A percentile compares a stretch with the other conserved stretches of the same genome.
phyloP scores from a whole-genome alignment of 2,797 vertebrate species.

The Echeneis naucrates region DNA sequence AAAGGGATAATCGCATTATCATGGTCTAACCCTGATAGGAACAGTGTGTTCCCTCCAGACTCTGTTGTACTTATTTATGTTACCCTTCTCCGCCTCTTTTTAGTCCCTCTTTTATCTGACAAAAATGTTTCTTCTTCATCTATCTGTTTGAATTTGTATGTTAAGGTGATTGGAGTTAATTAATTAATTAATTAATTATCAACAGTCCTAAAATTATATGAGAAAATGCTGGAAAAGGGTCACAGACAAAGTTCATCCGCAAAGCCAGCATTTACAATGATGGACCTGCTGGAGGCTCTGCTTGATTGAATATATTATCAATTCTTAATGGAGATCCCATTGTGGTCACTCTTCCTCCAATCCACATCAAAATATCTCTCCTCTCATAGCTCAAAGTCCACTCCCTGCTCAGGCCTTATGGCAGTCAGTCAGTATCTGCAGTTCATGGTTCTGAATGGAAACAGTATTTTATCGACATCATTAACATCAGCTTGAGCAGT shows the following conservation, averaged over 20 bases:
- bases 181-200: too few species aligned
- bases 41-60: slow-evolving; percentile 63
- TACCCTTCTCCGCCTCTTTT: slow-evolving; percentile 1
- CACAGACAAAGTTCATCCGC: background rate
- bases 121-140: background rate
- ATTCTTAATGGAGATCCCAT: slow-evolving; percentile 11
- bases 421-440: slow-evolving; percentile 43
- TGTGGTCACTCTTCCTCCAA: slow-evolving; percentile 1
- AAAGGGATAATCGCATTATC: background rate
- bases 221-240: background rate
- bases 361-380: slow-evolving; percentile 45
- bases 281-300: slow-evolving; percentile 14
- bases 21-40: slow-evolving; percentile 16
- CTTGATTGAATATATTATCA: slow-evolving; percentile 6
- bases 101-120: background rate
- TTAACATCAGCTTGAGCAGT: too few species aligned
- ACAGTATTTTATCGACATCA: too few species aligned
- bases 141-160: background rate
- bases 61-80: slow-evolving; percentile 18
- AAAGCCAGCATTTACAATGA: background rate
- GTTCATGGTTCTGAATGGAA: slow-evolving; percentile 20
- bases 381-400: slow-evolving; percentile 24
- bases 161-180: background rate
- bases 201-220: background rate
- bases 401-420: slow-evolving; percentile 8